A percentile compares a stretch with the other conserved stretches of the same genome.
Conservation (phyloP, 35 echinoderm and acorn worm species). For the Nesometra sesokonis region DNA sequence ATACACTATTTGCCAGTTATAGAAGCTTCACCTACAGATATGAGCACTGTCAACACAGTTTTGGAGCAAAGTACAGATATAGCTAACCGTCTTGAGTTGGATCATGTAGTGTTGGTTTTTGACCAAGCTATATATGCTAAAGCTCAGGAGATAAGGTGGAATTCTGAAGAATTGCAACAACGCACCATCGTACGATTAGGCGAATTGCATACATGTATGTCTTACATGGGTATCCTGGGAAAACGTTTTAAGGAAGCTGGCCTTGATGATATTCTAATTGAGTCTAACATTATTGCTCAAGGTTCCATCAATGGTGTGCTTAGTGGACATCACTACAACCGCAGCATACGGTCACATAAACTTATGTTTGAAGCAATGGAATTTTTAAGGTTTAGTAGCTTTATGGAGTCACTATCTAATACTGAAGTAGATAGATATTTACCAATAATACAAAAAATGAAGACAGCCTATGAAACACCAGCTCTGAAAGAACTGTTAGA, state of each 20-base stretch:
- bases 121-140: conserved; percentile 15
- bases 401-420: background rate
- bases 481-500: background rate
- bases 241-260: conserved; percentile 24
- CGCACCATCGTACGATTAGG: background rate
- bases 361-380: conserved; percentile 7
- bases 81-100: conserved; percentile 24
- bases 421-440: background rate
- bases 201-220: conserved; percentile 24
- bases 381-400: background rate
- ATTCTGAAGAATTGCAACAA: background rate
- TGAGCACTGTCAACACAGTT: conserved; percentile 39
- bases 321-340: conserved; percentile 18
- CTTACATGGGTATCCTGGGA: conserved; percentile 4
- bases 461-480: no score
- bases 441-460: no score
- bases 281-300: conserved; percentile 17
- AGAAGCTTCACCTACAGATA: conserved; percentile 53
- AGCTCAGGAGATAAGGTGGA: conserved; percentile 9
- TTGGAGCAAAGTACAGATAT: conserved; percentile 16
- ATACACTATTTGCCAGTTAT: conserved; percentile 49
- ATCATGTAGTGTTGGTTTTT: background rate
- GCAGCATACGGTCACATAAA: conserved; percentile 6
- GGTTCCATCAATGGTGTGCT: conserved; percentile 24
- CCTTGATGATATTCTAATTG: conserved; percentile 8